Evolutionary conservation across 2,888 invertebrate genomes (phyloP).

Genomic region (Xylophagus ater): DNA sequence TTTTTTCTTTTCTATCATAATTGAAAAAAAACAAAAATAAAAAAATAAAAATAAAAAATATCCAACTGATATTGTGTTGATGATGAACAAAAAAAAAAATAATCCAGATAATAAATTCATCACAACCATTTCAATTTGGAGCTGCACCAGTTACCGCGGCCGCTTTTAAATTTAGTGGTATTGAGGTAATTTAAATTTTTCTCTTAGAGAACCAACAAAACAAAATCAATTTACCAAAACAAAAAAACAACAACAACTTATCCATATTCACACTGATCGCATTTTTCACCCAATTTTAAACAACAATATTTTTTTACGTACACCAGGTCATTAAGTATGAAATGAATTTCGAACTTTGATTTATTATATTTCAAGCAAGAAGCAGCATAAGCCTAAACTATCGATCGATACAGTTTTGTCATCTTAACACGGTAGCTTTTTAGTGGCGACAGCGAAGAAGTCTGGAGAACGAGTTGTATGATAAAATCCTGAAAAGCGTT

Average conservation of each 20-base stretch:
- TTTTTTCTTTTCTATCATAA: not conserved
- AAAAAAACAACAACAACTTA: constrained; percentile 9
- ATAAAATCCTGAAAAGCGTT: too few species aligned
- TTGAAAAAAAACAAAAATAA: not conserved
- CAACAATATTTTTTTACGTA: not conserved
- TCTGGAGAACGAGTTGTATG: too few species aligned
- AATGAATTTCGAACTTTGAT: not conserved
- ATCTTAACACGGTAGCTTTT: too few species aligned
- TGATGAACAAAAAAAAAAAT: constrained; percentile 5
- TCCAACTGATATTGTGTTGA: not conserved
- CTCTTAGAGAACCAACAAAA: constrained; percentile 1
- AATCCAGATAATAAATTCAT: constrained; percentile 18
- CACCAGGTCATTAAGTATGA: not conserved
- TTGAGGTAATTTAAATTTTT: constrained; percentile 19
- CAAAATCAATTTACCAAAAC: constrained; percentile 13
- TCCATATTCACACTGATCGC: constrained; percentile 14
- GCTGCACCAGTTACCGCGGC: constrained; percentile 26
- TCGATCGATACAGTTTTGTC: too few species aligned
- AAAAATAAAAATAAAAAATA: constrained; percentile 1
- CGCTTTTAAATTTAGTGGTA: constrained; percentile 28
- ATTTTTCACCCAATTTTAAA: not conserved
- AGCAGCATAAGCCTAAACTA: too few species aligned
- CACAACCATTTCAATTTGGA: constrained; percentile 31
- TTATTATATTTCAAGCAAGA: not conserved
- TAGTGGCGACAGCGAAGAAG: too few species aligned